phyloP scores from a whole-genome alignment of 2,888 invertebrate species.

The Drosophila bunnanda region DNA sequence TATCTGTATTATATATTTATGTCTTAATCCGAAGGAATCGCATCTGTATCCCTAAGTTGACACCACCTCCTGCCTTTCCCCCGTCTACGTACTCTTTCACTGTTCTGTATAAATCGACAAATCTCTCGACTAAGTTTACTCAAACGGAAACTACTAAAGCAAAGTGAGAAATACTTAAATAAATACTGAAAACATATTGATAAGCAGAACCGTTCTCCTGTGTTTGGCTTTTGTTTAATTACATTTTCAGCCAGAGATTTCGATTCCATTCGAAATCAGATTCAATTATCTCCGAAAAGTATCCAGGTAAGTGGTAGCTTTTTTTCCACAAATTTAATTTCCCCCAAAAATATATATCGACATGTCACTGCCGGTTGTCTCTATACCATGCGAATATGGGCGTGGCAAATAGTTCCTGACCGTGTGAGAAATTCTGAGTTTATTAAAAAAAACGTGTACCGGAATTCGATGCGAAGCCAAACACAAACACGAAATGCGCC shows the following conservation, averaged over 20 bases:
- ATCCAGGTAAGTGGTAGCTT: slow-evolving; percentile 39
- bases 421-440: slow-evolving; percentile 48
- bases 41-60: slow-evolving; percentile 25
- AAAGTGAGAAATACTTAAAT: slow-evolving; percentile 72
- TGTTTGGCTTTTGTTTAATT: slow-evolving; percentile 32
- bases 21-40: slow-evolving; percentile 29
- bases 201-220: slow-evolving; percentile 46
- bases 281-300: slow-evolving; percentile 27
- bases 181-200: slow-evolving; percentile 71
- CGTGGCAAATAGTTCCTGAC: slow-evolving; percentile 3
- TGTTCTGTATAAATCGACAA: slow-evolving; percentile 56
- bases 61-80: slow-evolving; percentile 3
- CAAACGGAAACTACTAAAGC: slow-evolving; percentile 39
- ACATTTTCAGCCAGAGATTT: slow-evolving; percentile 29
- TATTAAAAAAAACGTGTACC: slow-evolving; percentile 50
- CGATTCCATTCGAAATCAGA: slow-evolving; percentile 9
- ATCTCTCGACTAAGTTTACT: slow-evolving; percentile 57
- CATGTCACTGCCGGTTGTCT: slow-evolving; percentile 31
- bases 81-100: slow-evolving; percentile 18
- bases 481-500: slow-evolving; percentile 15
- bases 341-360: slow-evolving; percentile 18
- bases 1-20: slow-evolving; percentile 34
- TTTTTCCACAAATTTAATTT: slow-evolving; percentile 28
- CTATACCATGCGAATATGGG: not conserved
- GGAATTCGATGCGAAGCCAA: slow-evolving; percentile 43